Percentiles rank a stretch among this genome's conserved stretches.
These are phyloP conservation scores for Oligia latruncula DNA, from an alignment of 2,888 invertebrate genomes.

Conservation along the genomic window DNA sequence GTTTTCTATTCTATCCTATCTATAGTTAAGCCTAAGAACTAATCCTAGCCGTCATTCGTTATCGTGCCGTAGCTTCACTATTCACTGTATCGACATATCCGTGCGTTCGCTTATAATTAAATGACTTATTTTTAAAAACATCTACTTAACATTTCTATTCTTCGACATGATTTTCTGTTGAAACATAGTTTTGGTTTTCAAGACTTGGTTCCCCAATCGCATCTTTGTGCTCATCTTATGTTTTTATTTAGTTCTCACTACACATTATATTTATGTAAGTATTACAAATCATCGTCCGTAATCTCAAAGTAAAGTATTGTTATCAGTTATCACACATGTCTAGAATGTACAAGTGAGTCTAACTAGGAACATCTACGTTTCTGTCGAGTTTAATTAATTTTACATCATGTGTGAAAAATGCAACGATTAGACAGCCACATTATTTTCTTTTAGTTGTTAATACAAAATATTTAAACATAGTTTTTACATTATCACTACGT, in stretches of 20 bases:
- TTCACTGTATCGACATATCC: constrained; percentile 82
- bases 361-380: constrained; percentile 86
- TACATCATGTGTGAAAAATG: constrained; percentile 86
- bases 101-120: constrained; percentile 85
- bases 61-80: constrained; percentile 80
- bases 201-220: constrained; percentile 82
- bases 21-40: constrained; percentile 86
- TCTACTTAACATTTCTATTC: constrained; percentile 87
- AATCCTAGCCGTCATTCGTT: constrained; percentile 84
- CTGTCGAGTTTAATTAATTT: constrained; percentile 74
- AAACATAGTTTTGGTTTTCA: constrained; percentile 85
- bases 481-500: constrained; percentile 85
- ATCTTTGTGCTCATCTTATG: constrained; percentile 81
- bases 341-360: constrained; percentile 80
- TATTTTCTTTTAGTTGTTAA: constrained; percentile 80
- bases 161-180: constrained; percentile 85
- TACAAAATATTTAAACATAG: constrained; percentile 86
- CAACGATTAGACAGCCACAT: constrained; percentile 88
- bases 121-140: constrained; percentile 88
- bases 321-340: constrained; percentile 79
- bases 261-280: constrained; percentile 55
- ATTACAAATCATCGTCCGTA: constrained; percentile 71
- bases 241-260: constrained; percentile 69
- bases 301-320: constrained; percentile 75
- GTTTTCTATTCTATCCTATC: constrained; percentile 89